These are phyloP conservation scores for Ceratosolen fusciceps DNA, from an alignment of 1,140 invertebrate genomes.

Conservation along the genomic window DNA sequence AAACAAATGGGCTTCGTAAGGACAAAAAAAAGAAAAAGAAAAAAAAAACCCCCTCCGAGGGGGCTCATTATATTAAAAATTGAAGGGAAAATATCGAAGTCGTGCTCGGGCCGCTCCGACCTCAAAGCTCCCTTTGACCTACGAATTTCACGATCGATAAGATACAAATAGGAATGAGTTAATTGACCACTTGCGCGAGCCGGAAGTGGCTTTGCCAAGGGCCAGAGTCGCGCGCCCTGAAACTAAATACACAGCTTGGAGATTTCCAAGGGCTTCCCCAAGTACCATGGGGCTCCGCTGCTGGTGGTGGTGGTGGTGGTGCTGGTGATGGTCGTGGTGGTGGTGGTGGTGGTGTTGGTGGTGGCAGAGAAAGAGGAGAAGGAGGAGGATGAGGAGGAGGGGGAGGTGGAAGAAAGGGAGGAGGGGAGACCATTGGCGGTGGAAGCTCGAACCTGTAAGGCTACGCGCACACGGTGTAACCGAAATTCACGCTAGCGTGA, in stretches of 20 bases:
- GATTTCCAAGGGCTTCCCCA: conserved; percentile 7
- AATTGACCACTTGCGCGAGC: conserved; percentile 44
- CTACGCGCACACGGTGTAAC: conserved; percentile 1
- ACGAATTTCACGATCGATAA: conserved; percentile 46
- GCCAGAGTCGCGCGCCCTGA: conserved; percentile 4
- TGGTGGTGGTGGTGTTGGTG: too few relatives aligned
- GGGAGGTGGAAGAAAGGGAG: too few relatives aligned
- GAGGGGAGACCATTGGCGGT: too few relatives aligned
- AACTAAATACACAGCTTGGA: conserved; percentile 25
- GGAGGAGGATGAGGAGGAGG: too few relatives aligned
- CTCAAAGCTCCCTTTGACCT: conserved; percentile 41
- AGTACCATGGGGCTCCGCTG: too few relatives aligned
- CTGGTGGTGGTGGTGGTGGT: too few relatives aligned
- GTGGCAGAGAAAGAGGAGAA: too few relatives aligned
- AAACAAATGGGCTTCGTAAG: neutral
- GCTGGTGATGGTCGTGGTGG: too few relatives aligned
- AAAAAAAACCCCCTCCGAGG: neutral
- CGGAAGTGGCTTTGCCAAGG: conserved; percentile 35
- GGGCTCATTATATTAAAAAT: neutral
- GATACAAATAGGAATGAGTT: conserved; percentile 44
- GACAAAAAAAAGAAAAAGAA: neutral
- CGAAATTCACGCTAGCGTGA: neutral
- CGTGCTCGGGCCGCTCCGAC: neutral
- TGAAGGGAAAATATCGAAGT: neutral
- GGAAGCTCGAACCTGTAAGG: neutral